Evolutionary conservation across 2,113 vertebrate species (phyloP).

Genomic region (Gavialis gangeticus): DNA sequence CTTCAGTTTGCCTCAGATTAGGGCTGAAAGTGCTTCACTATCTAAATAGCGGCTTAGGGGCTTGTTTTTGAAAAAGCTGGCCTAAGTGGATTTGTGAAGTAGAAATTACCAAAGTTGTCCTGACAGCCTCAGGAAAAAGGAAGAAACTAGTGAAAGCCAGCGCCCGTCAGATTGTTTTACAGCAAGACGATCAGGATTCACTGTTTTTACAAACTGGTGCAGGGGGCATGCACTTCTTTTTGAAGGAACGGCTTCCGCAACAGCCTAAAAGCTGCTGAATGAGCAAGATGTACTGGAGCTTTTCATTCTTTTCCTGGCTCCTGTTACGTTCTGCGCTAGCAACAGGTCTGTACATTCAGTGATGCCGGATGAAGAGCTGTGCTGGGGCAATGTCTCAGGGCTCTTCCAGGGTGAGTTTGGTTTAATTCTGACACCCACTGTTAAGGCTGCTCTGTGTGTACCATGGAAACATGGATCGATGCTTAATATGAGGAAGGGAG

Average conservation of each 20-base stretch:
- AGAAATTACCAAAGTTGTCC: background rate
- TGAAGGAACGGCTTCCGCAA: background rate
- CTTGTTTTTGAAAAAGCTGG: slow-evolving; percentile 11
- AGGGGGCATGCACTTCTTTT: background rate
- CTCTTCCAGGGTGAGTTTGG: background rate
- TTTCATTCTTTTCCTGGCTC: background rate
- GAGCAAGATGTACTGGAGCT: background rate
- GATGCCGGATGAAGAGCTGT: background rate
- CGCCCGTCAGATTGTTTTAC: slow-evolving; percentile 30
- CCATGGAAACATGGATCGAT: background rate
- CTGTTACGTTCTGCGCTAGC: background rate
- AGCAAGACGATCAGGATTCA: background rate
- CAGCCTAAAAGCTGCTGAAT: slow-evolving; percentile 23
- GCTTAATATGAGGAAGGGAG: background rate
- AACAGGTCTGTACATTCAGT: background rate
- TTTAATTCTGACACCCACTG: background rate
- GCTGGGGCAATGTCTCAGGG: slow-evolving; percentile 17
- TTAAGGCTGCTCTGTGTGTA: background rate
- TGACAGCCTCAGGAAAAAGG: background rate
- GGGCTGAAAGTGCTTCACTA: background rate
- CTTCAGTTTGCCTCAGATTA: background rate
- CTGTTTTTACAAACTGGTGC: slow-evolving; percentile 31
- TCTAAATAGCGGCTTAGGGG: background rate
- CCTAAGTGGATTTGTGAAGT: background rate
- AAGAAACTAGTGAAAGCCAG: slow-evolving; percentile 44